A percentile compares a stretch with the other conserved stretches of the same genome.
These are phyloP conservation scores for Diachasma alloeum DNA, from an alignment of 1,140 invertebrate genomes.

Conservation along the genomic window DNA sequence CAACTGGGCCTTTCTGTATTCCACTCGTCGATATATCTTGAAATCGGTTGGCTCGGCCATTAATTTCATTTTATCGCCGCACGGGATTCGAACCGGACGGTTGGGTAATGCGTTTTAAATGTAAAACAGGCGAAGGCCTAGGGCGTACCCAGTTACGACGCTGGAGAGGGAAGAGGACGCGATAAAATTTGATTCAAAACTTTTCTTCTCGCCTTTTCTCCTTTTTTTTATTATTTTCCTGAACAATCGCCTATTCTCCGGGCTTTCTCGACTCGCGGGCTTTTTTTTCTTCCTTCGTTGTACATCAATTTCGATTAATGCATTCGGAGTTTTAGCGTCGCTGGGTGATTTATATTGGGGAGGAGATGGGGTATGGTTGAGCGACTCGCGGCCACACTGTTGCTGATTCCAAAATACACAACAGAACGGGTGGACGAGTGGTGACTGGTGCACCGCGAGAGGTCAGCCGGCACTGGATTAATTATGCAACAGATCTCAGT, in stretches of 20 bases:
- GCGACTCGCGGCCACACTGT: not conserved
- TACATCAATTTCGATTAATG: not conserved
- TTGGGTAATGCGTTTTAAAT: conserved; percentile 64
- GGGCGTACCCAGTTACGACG: conserved; percentile 2
- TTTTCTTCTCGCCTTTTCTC: conserved; percentile 34
- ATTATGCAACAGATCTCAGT: conserved; percentile 52
- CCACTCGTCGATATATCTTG: conserved; percentile 56
- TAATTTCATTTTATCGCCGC: conserved; percentile 65
- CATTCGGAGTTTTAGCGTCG: not conserved
- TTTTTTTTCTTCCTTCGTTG: not conserved
- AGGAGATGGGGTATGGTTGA: too few species aligned
- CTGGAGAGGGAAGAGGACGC: conserved; percentile 47
- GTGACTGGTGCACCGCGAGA: conserved; percentile 32
- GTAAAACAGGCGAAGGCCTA: conserved; percentile 64
- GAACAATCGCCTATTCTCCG: not conserved
- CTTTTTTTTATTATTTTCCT: not conserved
- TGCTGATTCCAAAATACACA: conserved; percentile 29
- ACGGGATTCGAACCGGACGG: conserved; percentile 54
- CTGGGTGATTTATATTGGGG: not conserved
- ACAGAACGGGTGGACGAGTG: conserved; percentile 20
- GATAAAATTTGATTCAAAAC: conserved; percentile 63
- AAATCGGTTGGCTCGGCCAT: conserved; percentile 59
- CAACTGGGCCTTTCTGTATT: not conserved
- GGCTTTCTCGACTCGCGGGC: not conserved
- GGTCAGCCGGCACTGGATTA: conserved; percentile 51